A percentile compares a stretch with the other conserved stretches of the same genome.
Evolutionary conservation across 2,888 invertebrate genomes (phyloP).

Genomic region (Serrognathus titanus): DNA sequence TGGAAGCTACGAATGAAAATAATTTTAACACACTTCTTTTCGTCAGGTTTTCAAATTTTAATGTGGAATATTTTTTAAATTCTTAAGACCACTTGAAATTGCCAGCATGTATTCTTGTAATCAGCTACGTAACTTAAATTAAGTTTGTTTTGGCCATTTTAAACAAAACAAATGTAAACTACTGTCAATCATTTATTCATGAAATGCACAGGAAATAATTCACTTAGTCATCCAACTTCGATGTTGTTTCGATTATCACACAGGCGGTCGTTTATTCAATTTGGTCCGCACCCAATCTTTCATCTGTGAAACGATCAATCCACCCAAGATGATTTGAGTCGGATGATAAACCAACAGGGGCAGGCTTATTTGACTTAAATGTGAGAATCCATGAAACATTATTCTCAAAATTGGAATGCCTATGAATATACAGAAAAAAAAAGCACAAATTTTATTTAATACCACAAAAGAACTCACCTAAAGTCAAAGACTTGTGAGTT

Average conservation of each 20-base stretch:
- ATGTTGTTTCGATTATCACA: slow-evolving; percentile 11
- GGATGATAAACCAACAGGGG: slow-evolving; percentile 53
- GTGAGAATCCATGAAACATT: slow-evolving; percentile 53
- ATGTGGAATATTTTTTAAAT: too few relatives aligned
- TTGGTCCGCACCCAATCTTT: slow-evolving; percentile 47
- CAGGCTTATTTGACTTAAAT: slow-evolving; percentile 51
- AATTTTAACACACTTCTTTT: too few relatives aligned
- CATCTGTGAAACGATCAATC: slow-evolving; percentile 47
- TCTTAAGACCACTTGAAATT: too few relatives aligned
- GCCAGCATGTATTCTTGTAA: too few relatives aligned
- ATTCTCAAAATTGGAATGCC: slow-evolving; percentile 52
- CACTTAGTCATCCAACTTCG: too few relatives aligned
- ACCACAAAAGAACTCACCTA: slow-evolving; percentile 46
- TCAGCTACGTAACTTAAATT: too few relatives aligned
- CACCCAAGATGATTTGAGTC: slow-evolving; percentile 53
- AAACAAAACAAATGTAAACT: too few relatives aligned
- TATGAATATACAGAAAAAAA: slow-evolving; percentile 28
- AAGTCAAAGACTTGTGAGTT: slow-evolving; percentile 58
- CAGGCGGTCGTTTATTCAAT: slow-evolving; percentile 24
- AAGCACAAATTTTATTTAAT: not conserved
- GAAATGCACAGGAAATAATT: too few relatives aligned
- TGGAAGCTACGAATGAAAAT: too few relatives aligned
- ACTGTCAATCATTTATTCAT: too few relatives aligned
- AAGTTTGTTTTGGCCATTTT: too few relatives aligned
- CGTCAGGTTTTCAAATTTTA: too few relatives aligned